Conservation (phyloP, 2,888 invertebrate genomes). For the Agrilus cyanescens region DNA sequence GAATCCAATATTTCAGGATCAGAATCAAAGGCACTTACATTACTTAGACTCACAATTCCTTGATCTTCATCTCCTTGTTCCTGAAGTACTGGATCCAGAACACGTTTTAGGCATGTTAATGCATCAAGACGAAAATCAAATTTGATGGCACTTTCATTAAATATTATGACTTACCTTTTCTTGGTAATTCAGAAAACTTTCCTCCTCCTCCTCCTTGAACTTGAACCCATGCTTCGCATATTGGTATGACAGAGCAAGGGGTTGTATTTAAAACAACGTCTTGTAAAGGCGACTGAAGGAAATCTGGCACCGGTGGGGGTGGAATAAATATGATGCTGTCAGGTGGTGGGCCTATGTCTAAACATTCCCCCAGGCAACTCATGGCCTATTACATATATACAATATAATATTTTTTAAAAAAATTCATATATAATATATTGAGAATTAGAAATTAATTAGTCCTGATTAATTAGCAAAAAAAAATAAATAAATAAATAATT, state of each 20-base stretch:
- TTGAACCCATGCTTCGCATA: slow-evolving; percentile 46
- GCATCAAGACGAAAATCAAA: background rate
- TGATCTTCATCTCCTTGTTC: too few species aligned
- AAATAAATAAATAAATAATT: too few species aligned
- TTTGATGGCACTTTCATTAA: background rate
- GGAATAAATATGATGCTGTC: slow-evolving; percentile 74
- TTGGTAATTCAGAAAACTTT: slow-evolving; percentile 69
- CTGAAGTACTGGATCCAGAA: too few species aligned
- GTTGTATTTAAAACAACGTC: slow-evolving; percentile 41
- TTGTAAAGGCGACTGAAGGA: slow-evolving; percentile 44
- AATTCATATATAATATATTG: too few species aligned
- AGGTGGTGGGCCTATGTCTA: slow-evolving; percentile 64
- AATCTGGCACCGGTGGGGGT: slow-evolving; percentile 72
- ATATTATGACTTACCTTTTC: slow-evolving; percentile 55
- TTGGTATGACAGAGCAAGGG: slow-evolving; percentile 50
- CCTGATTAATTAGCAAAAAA: background rate
- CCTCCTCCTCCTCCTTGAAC: slow-evolving; percentile 17
- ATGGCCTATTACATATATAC: slow-evolving; percentile 28
- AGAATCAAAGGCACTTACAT: too few species aligned
- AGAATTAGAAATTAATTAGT: background rate
- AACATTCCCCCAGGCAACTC: slow-evolving; percentile 47
- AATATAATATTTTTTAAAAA: background rate
- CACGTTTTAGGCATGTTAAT: background rate
- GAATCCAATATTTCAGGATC: too few species aligned
- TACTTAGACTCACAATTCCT: too few species aligned